phyloP scores from a whole-genome alignment of 2,113 vertebrate species.

The Bubalus kerabau region DNA sequence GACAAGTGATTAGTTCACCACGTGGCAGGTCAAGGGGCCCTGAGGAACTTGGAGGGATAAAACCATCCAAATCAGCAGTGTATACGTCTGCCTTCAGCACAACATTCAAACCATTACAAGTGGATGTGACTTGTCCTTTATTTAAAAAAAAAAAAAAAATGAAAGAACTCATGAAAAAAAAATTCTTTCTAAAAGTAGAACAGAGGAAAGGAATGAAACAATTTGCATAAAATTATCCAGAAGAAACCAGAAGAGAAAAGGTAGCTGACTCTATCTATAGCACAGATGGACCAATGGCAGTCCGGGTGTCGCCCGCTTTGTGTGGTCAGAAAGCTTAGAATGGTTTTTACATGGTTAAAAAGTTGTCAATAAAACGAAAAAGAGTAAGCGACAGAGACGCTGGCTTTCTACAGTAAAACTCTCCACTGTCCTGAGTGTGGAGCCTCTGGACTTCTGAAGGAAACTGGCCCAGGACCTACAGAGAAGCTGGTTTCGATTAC shows the following conservation, averaged over 20 bases:
- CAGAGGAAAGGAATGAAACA: background rate
- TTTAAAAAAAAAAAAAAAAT: background rate
- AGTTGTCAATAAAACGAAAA: background rate
- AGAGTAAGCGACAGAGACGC: background rate
- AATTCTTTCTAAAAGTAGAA: background rate
- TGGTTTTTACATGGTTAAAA: background rate
- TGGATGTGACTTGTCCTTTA: background rate
- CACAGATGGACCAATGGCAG: background rate
- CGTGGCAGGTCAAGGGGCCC: background rate
- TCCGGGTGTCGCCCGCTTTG: background rate
- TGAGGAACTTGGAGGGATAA: background rate
- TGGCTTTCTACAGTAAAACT: background rate
- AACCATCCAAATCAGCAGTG: background rate
- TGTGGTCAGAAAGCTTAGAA: background rate
- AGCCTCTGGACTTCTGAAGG: background rate
- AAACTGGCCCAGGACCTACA: background rate
- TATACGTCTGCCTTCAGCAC: background rate
- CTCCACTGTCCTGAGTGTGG: background rate
- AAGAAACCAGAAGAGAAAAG: background rate
- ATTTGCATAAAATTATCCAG: background rate
- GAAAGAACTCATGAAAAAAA: background rate
- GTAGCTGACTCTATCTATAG: background rate
- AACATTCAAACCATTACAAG: background rate
- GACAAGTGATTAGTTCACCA: background rate
- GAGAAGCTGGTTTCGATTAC: background rate